phyloP scores from a whole-genome alignment of 2,797 vertebrate genomes.

The Valencia hispanica region DNA sequence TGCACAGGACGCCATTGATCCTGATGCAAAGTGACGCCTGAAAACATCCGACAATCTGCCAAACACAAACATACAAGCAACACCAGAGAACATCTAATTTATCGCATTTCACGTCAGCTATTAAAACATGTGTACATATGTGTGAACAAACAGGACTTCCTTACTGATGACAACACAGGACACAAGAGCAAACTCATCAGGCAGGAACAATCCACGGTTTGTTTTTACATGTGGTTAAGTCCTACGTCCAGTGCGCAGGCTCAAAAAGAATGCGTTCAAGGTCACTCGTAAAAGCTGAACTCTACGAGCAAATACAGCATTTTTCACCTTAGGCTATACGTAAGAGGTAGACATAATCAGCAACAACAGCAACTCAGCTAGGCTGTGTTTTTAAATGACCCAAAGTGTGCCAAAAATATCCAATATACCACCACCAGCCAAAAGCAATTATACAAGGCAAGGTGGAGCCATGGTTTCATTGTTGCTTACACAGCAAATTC shows the following conservation, averaged over 20 bases:
- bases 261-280: neutral
- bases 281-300: neutral
- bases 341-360: neutral
- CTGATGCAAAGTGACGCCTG: neutral
- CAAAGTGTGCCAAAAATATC: no score
- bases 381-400: neutral
- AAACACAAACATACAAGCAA: neutral
- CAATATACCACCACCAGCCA: neutral
- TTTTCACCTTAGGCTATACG: neutral
- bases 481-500: no score
- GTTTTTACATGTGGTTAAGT: constrained; percentile 70
- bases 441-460: neutral
- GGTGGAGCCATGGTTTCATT: neutral
- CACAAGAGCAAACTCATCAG: constrained; percentile 11
- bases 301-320: rapidly evolving
- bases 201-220: constrained; percentile 29
- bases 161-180: neutral
- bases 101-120: neutral
- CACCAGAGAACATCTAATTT: neutral
- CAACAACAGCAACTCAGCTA: neutral
- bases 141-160: neutral
- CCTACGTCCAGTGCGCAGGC: constrained; percentile 64
- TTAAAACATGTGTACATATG: neutral
- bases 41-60: constrained; percentile 1
- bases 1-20: constrained; percentile 66